phyloP scores from a whole-genome alignment of 2,113 vertebrate species.

The Onychostruthus taczanowskii region DNA sequence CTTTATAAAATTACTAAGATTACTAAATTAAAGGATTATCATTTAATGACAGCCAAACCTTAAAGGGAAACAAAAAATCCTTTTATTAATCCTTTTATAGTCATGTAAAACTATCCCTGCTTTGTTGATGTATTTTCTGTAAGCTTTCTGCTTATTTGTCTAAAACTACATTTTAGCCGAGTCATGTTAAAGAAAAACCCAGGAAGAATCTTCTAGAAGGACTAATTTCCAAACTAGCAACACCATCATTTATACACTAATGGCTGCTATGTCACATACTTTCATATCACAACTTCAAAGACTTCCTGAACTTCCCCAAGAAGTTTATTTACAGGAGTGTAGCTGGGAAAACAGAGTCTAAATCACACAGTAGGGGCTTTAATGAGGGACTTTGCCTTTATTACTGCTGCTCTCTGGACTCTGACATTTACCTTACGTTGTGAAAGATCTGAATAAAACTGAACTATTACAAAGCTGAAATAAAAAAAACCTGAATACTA shows the following conservation, averaged over 20 bases:
- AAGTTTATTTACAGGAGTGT: not conserved
- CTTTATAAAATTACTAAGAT: slow-evolving; percentile 10
- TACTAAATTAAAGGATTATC: slow-evolving; percentile 2
- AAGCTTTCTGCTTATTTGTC: not conserved
- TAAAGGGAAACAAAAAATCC: not conserved
- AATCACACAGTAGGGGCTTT: not conserved
- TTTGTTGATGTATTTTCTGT: slow-evolving; percentile 4
- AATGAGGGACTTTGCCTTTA: not conserved
- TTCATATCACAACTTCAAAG: not conserved
- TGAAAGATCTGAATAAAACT: not conserved
- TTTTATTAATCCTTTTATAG: not conserved
- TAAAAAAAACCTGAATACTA: not conserved
- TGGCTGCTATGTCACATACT: not conserved
- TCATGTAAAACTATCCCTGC: not conserved
- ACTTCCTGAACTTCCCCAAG: not conserved
- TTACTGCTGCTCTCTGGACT: not conserved
- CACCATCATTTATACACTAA: not conserved
- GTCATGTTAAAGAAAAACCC: not conserved
- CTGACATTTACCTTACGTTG: not conserved
- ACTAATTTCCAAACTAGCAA: not conserved
- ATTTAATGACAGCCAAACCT: slow-evolving; percentile 4
- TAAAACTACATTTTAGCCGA: not conserved
- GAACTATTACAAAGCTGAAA: too few species aligned
- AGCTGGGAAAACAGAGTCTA: not conserved
- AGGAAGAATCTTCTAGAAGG: not conserved